Percentiles rank a stretch among this genome's conserved stretches.
Evolutionary conservation across 2,113 vertebrate species (phyloP).

Genomic region (Misgurnus mizolepis): DNA sequence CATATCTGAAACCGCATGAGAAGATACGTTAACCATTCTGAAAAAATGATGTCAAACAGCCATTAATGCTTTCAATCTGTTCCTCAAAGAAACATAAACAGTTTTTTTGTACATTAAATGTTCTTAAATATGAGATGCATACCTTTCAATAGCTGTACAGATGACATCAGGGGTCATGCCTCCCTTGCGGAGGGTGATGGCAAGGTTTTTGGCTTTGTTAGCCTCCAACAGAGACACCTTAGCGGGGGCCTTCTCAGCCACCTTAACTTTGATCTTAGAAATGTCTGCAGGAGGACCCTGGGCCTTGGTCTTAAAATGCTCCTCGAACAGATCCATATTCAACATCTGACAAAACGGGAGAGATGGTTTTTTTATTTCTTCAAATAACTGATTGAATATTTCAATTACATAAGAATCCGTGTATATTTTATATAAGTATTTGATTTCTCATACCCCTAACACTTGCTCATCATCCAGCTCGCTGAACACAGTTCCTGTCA

Average conservation of each 20-base stretch:
- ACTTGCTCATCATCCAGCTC: constrained; percentile 89
- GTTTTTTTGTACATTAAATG: too few relatives aligned
- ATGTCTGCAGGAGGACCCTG: constrained; percentile 79
- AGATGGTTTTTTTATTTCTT: not conserved
- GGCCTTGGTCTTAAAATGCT: constrained; percentile 93
- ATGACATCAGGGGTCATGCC: constrained; percentile 80
- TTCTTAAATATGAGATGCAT: constrained; percentile 46
- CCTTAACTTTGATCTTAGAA: constrained; percentile 76
- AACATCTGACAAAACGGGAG: constrained; percentile 77
- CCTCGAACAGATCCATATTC: constrained; percentile 93
- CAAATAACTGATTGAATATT: too few relatives aligned
- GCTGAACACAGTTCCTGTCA: constrained; percentile 85
- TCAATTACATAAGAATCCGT: too few relatives aligned
- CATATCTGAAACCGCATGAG: constrained; percentile 74
- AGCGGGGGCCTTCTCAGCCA: constrained; percentile 76
- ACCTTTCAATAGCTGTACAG: constrained; percentile 92
- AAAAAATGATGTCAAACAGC: too few relatives aligned
- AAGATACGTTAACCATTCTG: not conserved
- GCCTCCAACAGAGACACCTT: constrained; percentile 87
- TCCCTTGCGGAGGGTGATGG: constrained; percentile 92
- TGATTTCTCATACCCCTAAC: constrained; percentile 76
- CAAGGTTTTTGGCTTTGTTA: constrained; percentile 95
- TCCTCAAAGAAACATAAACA: too few relatives aligned
- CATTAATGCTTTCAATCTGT: too few relatives aligned
- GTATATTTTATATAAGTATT: not conserved